A percentile compares a stretch with the other conserved stretches of the same genome.
These are phyloP conservation scores for Psix sp. DNA, from an alignment of 1,140 invertebrate genomes.

Conservation along the genomic window DNA sequence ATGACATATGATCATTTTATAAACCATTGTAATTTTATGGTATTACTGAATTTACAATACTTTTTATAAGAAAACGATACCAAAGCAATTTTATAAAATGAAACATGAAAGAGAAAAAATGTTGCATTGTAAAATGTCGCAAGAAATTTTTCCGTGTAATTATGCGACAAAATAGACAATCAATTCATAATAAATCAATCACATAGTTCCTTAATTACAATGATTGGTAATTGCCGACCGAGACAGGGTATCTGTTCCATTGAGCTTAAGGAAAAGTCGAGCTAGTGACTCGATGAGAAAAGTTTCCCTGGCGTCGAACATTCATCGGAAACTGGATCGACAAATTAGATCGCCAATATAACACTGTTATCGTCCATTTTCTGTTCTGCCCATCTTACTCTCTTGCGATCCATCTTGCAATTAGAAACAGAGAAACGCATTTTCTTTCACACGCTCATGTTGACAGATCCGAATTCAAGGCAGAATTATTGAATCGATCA, in stretches of 20 bases:
- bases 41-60: too few relatives aligned
- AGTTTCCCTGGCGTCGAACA: conserved; percentile 36
- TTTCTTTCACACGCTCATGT: conserved; percentile 4
- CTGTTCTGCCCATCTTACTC: background rate
- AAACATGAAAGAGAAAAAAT: too few relatives aligned
- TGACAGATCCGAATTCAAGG: background rate
- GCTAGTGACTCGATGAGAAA: conserved; percentile 7
- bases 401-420: conserved; percentile 3
- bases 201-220: too few relatives aligned
- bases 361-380: conserved; percentile 54
- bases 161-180: too few relatives aligned
- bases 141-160: too few relatives aligned
- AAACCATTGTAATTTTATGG: too few relatives aligned
- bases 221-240: too few relatives aligned
- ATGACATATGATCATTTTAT: too few relatives aligned
- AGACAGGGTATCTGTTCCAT: background rate
- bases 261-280: conserved; percentile 2
- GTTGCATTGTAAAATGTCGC: too few relatives aligned
- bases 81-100: too few relatives aligned
- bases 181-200: too few relatives aligned
- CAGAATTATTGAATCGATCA: conserved; percentile 2
- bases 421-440: conserved; percentile 9
- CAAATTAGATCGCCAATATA: conserved; percentile 64
- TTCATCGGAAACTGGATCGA: conserved; percentile 34
- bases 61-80: too few relatives aligned